phyloP scores from a whole-genome alignment of 1,140 invertebrate species.

The Heliconius himera region DNA sequence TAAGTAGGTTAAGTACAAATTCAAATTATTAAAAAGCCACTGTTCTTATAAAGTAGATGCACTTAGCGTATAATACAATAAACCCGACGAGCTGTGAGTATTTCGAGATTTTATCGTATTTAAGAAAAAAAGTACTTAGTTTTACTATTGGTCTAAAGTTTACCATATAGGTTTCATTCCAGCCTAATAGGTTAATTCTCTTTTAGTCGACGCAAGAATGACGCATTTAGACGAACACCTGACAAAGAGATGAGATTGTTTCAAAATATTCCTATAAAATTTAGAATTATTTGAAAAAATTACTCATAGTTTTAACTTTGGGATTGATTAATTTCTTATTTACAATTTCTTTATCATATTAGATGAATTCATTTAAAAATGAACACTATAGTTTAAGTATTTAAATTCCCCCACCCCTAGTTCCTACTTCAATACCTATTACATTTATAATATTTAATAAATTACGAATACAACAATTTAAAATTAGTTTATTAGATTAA shows the following conservation, averaged over 20 bases:
- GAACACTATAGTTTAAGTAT: slow-evolving; percentile 44
- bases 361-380: slow-evolving; percentile 44
- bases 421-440: slow-evolving; percentile 69
- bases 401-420: slow-evolving; percentile 61
- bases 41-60: slow-evolving; percentile 81
- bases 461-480: slow-evolving; percentile 64
- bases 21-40: slow-evolving; percentile 81
- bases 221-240: slow-evolving; percentile 52
- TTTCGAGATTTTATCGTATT: slow-evolving; percentile 82
- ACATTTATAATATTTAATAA: slow-evolving; percentile 53
- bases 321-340: slow-evolving; percentile 49
- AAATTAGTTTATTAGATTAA: slow-evolving; percentile 71
- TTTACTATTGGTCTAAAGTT: slow-evolving; percentile 74
- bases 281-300: background rate
- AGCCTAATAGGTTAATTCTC: slow-evolving; percentile 75
- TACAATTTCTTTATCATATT: slow-evolving; percentile 39
- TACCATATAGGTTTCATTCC: slow-evolving; percentile 73
- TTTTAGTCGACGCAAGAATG: slow-evolving; percentile 62
- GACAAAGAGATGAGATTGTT: slow-evolving; percentile 52
- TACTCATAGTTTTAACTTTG: slow-evolving; percentile 36
- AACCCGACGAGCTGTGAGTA: slow-evolving; percentile 81
- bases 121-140: slow-evolving; percentile 76
- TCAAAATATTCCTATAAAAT: slow-evolving; percentile 52
- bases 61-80: slow-evolving; percentile 81
- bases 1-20: slow-evolving; percentile 81